phyloP scores from a whole-genome alignment of 2,888 invertebrate species.

The Alsophila aescularia region DNA sequence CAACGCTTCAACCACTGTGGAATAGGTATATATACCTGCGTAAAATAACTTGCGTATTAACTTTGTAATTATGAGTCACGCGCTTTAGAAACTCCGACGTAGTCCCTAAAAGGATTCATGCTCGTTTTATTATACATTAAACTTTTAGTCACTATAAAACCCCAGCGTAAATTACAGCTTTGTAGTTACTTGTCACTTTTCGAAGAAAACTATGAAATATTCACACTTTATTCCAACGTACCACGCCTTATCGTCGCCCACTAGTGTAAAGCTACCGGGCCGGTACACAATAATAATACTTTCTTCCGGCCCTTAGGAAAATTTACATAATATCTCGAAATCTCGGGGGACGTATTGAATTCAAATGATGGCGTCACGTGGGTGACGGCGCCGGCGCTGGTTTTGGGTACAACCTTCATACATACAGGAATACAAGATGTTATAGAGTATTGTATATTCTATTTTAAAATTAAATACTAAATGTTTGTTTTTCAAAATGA shows the following conservation, averaged over 20 bases:
- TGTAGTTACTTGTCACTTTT: background rate
- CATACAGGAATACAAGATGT: slow-evolving; percentile 4
- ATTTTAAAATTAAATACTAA: no score
- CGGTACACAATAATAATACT: slow-evolving; percentile 47
- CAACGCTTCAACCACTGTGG: no score
- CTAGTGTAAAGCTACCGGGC: slow-evolving; percentile 41
- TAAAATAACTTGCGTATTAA: no score
- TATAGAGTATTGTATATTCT: no score
- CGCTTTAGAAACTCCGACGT: background rate
- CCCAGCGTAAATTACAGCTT: background rate
- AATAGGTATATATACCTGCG: no score
- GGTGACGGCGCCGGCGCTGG: slow-evolving; percentile 58
- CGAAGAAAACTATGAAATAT: no score
- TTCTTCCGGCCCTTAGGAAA: slow-evolving; percentile 55
- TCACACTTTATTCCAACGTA: background rate
- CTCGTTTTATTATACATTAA: background rate
- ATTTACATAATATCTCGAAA: slow-evolving; percentile 57
- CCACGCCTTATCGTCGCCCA: slow-evolving; percentile 22
- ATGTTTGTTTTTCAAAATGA: no score
- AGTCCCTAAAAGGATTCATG: slow-evolving; percentile 6
- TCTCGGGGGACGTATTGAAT: slow-evolving; percentile 67
- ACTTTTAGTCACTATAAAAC: background rate
- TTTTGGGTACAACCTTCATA: slow-evolving; percentile 17
- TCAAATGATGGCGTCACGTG: slow-evolving; percentile 66
- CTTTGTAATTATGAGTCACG: background rate